Evolutionary conservation across 2,888 invertebrate species (phyloP).

Genomic region (Nemotelus nigrinus): DNA sequence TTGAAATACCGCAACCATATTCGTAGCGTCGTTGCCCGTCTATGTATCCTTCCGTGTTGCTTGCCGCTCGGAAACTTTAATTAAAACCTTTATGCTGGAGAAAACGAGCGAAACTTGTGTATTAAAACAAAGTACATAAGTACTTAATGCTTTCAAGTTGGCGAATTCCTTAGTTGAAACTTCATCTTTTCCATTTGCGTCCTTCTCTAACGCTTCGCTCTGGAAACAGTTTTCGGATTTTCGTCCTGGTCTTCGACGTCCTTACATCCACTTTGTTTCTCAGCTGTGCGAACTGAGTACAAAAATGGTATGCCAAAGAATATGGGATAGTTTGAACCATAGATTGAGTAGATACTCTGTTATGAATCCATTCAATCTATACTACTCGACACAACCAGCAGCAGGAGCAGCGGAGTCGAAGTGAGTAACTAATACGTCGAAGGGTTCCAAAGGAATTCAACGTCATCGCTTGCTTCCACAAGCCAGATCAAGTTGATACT

Average conservation of each 20-base stretch:
- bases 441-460: neutral
- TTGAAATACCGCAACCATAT: neutral
- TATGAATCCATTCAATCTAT: slow-evolving; percentile 27
- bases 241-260: neutral
- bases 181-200: slow-evolving; percentile 9
- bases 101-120: slow-evolving; percentile 42
- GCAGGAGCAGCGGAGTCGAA: neutral
- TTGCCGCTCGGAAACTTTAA: slow-evolving; percentile 42
- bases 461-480: neutral
- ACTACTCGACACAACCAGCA: neutral
- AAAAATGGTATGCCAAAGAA: neutral
- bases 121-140: slow-evolving; percentile 47
- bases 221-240: neutral
- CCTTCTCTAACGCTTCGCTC: neutral
- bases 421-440: neutral
- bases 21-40: too few relatives aligned
- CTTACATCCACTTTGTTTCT: slow-evolving; percentile 3
- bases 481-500: neutral
- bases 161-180: slow-evolving; percentile 43
- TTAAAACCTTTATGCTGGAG: slow-evolving; percentile 45
- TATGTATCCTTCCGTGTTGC: neutral
- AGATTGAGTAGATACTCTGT: slow-evolving; percentile 20
- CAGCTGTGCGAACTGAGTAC: neutral
- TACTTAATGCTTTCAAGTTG: slow-evolving; percentile 47
- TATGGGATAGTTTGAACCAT: slow-evolving; percentile 6